These are phyloP conservation scores for Lordiphosa stackelbergi DNA, from an alignment of 1,140 invertebrate genomes.

Conservation along the genomic window DNA sequence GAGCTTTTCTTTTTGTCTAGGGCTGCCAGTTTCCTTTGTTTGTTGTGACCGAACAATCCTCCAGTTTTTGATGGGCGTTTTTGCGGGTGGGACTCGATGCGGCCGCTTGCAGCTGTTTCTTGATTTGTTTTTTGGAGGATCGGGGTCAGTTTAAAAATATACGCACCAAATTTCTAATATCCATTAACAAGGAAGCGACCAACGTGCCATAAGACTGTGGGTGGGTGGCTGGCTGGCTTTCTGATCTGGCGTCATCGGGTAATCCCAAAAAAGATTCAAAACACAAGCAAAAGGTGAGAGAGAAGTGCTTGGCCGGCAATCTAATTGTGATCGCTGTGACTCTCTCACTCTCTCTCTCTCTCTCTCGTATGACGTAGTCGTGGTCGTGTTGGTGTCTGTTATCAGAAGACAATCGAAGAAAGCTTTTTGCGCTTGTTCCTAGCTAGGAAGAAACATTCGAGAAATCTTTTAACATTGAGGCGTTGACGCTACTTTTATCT, in stretches of 20 bases:
- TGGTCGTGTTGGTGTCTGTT: slow-evolving; percentile 10
- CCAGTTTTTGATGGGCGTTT: slow-evolving; percentile 5
- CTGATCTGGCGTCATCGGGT: slow-evolving; percentile 7
- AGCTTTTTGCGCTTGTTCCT: slow-evolving; percentile 35
- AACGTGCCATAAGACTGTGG: not conserved
- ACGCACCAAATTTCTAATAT: slow-evolving; percentile 47
- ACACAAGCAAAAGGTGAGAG: slow-evolving; percentile 12
- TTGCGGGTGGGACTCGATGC: slow-evolving; percentile 18
- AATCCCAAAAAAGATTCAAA: slow-evolving; percentile 7
- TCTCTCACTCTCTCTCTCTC: slow-evolving; percentile 4
- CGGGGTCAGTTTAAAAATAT: slow-evolving; percentile 69
- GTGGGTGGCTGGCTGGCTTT: not conserved
- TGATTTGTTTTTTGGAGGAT: slow-evolving; percentile 52
- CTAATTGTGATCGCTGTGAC: not conserved
- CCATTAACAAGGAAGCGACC: slow-evolving; percentile 44
- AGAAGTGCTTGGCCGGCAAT: slow-evolving; percentile 19
- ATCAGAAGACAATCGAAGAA: slow-evolving; percentile 30
- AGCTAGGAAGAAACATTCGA: slow-evolving; percentile 28
- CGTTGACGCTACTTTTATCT: slow-evolving; percentile 54
- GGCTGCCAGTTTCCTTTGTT: slow-evolving; percentile 1
- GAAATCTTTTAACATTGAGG: slow-evolving; percentile 41
- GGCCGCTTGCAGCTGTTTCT: slow-evolving; percentile 40
- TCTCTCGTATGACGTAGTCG: not conserved
- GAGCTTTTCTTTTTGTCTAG: slow-evolving; percentile 3
- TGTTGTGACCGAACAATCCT: not conserved